Conservation (phyloP, 2,797 vertebrate species). For the Saxicola maurus region DNA sequence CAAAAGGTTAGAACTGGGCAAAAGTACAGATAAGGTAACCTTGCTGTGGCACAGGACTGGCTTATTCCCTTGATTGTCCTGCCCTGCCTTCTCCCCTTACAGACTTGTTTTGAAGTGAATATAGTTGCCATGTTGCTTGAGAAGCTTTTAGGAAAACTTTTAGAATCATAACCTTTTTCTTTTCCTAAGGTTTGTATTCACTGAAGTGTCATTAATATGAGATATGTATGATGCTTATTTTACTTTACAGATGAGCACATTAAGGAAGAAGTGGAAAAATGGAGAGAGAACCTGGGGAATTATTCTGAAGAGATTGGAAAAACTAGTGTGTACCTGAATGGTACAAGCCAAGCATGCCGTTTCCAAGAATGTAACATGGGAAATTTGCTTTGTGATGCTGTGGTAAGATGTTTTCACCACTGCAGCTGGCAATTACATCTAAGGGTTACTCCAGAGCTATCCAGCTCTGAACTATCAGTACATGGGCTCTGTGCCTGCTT, state of each 20-base stretch:
- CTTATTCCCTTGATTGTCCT: not conserved
- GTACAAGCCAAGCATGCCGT: conserved; percentile 79
- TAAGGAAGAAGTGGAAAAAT: conserved; percentile 78
- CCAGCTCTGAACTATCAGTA: accelerated
- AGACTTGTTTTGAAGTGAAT: not conserved
- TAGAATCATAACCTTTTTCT: not conserved
- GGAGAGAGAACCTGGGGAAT: conserved; percentile 78
- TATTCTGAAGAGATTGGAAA: conserved; percentile 79
- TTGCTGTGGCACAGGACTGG: not conserved
- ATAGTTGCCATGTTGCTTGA: not conserved
- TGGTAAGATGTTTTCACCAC: conserved; percentile 71
- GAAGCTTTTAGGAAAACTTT: not conserved
- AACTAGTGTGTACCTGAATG: conserved; percentile 88
- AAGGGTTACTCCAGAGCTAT: not conserved
- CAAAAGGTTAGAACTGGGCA: not conserved
- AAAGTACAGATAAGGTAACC: not conserved
- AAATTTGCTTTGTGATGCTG: conserved; percentile 91
- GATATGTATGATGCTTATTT: not conserved
- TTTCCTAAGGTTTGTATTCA: not conserved
- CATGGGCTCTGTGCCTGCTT: not conserved
- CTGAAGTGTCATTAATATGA: not conserved
- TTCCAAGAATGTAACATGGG: conserved; percentile 91
- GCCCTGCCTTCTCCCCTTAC: not conserved
- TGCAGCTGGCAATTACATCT: not conserved
- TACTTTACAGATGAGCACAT: conserved; percentile 74